phyloP scores from a whole-genome alignment of 2,888 invertebrate genomes.

The Philopedon plagiatum region DNA sequence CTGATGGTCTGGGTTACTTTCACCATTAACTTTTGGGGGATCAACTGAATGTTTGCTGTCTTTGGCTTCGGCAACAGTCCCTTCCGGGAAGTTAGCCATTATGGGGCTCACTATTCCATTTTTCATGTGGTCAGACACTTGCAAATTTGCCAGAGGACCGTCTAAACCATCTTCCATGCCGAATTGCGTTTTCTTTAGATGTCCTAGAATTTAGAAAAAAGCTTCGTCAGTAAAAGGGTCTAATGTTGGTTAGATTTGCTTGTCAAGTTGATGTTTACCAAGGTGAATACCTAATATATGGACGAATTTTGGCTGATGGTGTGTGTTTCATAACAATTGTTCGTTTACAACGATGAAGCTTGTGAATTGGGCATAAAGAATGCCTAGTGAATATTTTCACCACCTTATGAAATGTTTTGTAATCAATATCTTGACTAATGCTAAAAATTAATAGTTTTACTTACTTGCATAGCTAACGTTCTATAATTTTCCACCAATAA shows the following conservation, averaged over 20 bases:
- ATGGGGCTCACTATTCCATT: constrained; percentile 62
- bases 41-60: constrained; percentile 54
- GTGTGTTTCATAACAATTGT: constrained; percentile 39
- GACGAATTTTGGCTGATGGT: constrained; percentile 7
- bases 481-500: constrained; percentile 39
- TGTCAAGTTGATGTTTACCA: constrained; percentile 44
- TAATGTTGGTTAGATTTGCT: constrained; percentile 18
- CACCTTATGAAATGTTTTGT: constrained; percentile 26
- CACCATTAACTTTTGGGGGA: constrained; percentile 63
- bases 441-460: constrained; percentile 30
- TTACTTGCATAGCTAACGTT: constrained; percentile 51
- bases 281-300: constrained; percentile 18
- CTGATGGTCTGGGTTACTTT: constrained; percentile 48
- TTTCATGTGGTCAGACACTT: constrained; percentile 57
- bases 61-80: constrained; percentile 52
- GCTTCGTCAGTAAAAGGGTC: background rate
- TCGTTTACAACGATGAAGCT: background rate
- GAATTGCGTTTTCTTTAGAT: constrained; percentile 32
- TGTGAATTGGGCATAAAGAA: background rate
- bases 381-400: background rate
- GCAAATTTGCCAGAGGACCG: constrained; percentile 56
- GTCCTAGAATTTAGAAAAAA: constrained; percentile 28
- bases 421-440: constrained; percentile 19
- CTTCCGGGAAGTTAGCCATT: constrained; percentile 66
- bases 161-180: constrained; percentile 69